Conservation (phyloP, 2,113 vertebrate genomes). For the Plecotus auritus region DNA sequence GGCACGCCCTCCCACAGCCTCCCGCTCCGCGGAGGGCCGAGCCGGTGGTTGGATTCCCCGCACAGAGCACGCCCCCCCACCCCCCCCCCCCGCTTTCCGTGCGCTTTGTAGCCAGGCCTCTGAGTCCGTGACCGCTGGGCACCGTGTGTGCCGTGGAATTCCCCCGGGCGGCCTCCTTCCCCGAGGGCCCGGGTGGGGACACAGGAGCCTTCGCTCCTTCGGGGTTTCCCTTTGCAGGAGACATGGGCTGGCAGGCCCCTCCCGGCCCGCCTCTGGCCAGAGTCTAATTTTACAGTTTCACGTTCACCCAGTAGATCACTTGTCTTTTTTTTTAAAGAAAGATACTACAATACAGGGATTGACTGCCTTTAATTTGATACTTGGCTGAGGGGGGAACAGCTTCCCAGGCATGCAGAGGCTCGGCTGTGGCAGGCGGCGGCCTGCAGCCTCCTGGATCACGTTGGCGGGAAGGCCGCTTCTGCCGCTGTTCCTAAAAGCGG, state of each 20-base stretch:
- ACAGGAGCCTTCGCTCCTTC: fast-evolving
- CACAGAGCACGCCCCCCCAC: too few species aligned
- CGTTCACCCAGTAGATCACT: slow-evolving; percentile 42
- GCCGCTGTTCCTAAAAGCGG: neutral
- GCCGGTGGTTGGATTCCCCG: neutral
- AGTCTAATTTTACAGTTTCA: neutral
- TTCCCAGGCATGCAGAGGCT: slow-evolving; percentile 50
- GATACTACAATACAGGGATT: slow-evolving; percentile 62
- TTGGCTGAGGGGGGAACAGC: slow-evolving; percentile 63
- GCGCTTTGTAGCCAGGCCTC: too few species aligned
- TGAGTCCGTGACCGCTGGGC: too few species aligned
- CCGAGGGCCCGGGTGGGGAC: fast-evolving
- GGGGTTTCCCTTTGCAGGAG: neutral
- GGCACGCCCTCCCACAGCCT: fast-evolving
- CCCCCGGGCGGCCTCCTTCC: too few species aligned
- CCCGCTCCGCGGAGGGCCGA: fast-evolving
- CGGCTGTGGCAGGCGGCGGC: slow-evolving; percentile 3
- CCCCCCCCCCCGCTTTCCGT: too few species aligned
- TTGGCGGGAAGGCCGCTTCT: neutral
- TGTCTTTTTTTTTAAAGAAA: slow-evolving; percentile 64
- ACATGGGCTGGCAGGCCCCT: fast-evolving
- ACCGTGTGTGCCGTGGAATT: too few species aligned
- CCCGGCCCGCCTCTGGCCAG: neutral
- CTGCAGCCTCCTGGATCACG: neutral
- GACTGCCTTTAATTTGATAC: slow-evolving; percentile 76